Percentiles rank a stretch among this genome's conserved stretches.
These are phyloP conservation scores for Tanytarsus gracilentus DNA, from an alignment of 2,888 invertebrate species.

Conservation along the genomic window DNA sequence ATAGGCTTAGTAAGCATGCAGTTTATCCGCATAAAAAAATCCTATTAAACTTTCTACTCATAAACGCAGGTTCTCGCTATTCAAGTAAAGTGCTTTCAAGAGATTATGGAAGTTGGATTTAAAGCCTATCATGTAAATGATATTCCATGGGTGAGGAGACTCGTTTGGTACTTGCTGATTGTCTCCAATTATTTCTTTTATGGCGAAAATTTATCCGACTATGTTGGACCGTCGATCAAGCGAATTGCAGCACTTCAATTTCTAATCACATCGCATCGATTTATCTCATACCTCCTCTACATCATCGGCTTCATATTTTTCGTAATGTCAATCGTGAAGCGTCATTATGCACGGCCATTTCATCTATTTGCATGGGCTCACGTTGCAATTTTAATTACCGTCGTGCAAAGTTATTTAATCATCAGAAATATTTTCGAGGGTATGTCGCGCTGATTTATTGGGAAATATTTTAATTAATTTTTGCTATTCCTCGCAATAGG, in stretches of 20 bases:
- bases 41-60: neutral
- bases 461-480: conserved; percentile 24
- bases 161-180: conserved; percentile 98
- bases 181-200: conserved; percentile 99
- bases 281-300: conserved; percentile 95
- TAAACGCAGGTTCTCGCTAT: conserved; percentile 77
- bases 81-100: conserved; percentile 99
- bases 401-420: conserved; percentile 97
- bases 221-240: conserved; percentile 89
- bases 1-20: conserved; percentile 80
- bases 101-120: conserved; percentile 99
- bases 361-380: conserved; percentile 99
- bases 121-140: conserved; percentile 97
- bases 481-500: conserved; percentile 45
- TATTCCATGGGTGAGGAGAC: conserved; percentile 96
- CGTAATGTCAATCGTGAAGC: conserved; percentile 93
- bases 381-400: conserved; percentile 95
- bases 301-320: conserved; percentile 97
- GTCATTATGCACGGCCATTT: conserved; percentile 99
- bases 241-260: conserved; percentile 77
- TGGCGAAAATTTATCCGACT: conserved; percentile 96
- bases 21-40: conserved; percentile 13
- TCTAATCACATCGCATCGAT: conserved; percentile 92
- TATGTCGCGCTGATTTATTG: conserved; percentile 39
- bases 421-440: conserved; percentile 99